These are phyloP conservation scores for Rhinogobius similis DNA, from an alignment of 2,113 vertebrate genomes.

Conservation along the genomic window DNA sequence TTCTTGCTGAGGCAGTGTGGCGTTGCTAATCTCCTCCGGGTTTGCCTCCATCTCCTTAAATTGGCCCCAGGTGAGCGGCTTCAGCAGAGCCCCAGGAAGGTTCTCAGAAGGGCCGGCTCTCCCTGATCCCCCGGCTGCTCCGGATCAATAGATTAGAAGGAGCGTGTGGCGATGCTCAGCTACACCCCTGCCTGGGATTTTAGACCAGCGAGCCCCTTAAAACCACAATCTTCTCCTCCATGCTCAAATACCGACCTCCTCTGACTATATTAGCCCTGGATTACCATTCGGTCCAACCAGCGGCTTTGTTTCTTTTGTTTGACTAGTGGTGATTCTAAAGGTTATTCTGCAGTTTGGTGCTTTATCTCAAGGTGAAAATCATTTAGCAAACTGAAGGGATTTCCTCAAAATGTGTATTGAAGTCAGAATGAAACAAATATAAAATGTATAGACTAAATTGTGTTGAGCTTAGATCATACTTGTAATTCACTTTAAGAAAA, in stretches of 20 bases:
- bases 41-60: background rate
- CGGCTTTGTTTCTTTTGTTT: background rate
- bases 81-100: slow-evolving; percentile 18
- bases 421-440: background rate
- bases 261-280: slow-evolving; percentile 21
- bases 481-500: too few relatives aligned
- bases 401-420: background rate
- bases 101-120: slow-evolving; percentile 14
- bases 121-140: slow-evolving; percentile 42
- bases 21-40: background rate
- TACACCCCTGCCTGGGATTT: slow-evolving; percentile 37
- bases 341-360: background rate
- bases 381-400: background rate
- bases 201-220: slow-evolving; percentile 19
- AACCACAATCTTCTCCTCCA: slow-evolving; percentile 6
- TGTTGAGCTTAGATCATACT: too few relatives aligned
- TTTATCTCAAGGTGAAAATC: background rate
- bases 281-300: slow-evolving; percentile 3
- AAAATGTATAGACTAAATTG: too few relatives aligned
- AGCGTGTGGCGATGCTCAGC: slow-evolving; percentile 25
- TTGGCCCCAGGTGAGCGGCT: slow-evolving; percentile 15
- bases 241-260: slow-evolving; percentile 17
- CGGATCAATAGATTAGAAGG: slow-evolving; percentile 42
- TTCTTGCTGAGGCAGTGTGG: background rate
- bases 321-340: background rate